Conservation (phyloP, 2,888 invertebrate species). For the Leptinotarsa juncta region DNA sequence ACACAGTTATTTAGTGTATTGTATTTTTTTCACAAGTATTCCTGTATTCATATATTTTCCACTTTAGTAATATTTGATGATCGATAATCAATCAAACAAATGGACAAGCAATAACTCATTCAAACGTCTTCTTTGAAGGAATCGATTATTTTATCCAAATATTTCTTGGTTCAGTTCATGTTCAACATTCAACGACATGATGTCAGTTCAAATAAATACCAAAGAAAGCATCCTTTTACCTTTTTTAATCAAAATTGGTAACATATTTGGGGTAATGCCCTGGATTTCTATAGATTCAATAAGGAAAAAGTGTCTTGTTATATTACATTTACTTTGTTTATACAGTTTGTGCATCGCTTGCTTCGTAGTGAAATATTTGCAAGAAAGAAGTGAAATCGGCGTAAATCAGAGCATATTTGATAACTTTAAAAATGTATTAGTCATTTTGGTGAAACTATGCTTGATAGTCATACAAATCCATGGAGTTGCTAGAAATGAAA, state of each 20-base stretch:
- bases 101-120: too few relatives aligned
- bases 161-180: background rate
- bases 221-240: background rate
- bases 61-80: too few relatives aligned
- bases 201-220: background rate
- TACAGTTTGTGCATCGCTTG: background rate
- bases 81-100: too few relatives aligned
- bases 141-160: background rate
- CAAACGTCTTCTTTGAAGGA: background rate
- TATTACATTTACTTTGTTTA: background rate
- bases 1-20: too few relatives aligned
- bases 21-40: too few relatives aligned
- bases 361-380: background rate
- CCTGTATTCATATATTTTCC: too few relatives aligned
- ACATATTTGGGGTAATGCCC: background rate
- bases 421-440: background rate
- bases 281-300: background rate
- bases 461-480: background rate
- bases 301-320: background rate
- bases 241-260: background rate
- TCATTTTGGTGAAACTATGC: background rate
- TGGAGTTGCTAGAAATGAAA: too few relatives aligned
- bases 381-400: background rate
- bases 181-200: background rate
- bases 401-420: background rate